Base-by-base conservation (phyloP, 2,113 vertebrate species). In the Micronisus gabar region DNA sequence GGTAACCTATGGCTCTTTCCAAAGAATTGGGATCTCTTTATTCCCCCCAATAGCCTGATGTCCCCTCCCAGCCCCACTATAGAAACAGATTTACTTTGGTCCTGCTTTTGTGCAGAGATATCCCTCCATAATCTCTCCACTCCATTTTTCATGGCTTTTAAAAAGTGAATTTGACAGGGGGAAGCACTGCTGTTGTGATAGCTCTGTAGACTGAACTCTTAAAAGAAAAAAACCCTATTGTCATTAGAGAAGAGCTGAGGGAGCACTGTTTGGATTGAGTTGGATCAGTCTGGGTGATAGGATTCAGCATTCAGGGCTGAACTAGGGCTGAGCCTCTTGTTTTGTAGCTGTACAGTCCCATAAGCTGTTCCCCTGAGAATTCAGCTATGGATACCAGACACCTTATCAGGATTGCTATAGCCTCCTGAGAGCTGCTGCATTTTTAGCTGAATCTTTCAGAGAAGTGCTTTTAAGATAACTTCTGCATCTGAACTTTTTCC, bases 221-320 rank as follows among this genome's bases (percentile, higher is more conserved):
- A 88, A 90, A 87, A 90, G n/a, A 25, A 72, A 87, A 91, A 80
- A 84, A 0, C 29, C 52, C 81, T 72, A 70, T 96, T 97, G 93
- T 96, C 83, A 70, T 91, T 22, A 91, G 93, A 95, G 96, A 96
- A 94, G 83, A 94, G 92, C 96, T 93, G 92, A 90, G 91, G 84
- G 95, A 96, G 93, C 95, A 92, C 3, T 94, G 88, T 96, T 95
- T 96, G 95, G 81, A 92, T 85, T 95, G 97, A 63, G 85, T 47
- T 88, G 96, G 88, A 95, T 97, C 96, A 79, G 92, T 71, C 78
- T 85, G 84, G 88, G 88, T 58, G 91, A 93, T 85, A 84, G 89
- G 40, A 91, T 95, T 95, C 80, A 92, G 95, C 61, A 40, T 20
- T 72, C 65, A 58, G 86, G 65, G 56, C 80, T 86, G 52, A 74